A percentile compares a stretch with the other conserved stretches of the same genome.
phyloP scores from a whole-genome alignment of 2,113 vertebrate genomes.

The Andinoacara biseriatus region DNA sequence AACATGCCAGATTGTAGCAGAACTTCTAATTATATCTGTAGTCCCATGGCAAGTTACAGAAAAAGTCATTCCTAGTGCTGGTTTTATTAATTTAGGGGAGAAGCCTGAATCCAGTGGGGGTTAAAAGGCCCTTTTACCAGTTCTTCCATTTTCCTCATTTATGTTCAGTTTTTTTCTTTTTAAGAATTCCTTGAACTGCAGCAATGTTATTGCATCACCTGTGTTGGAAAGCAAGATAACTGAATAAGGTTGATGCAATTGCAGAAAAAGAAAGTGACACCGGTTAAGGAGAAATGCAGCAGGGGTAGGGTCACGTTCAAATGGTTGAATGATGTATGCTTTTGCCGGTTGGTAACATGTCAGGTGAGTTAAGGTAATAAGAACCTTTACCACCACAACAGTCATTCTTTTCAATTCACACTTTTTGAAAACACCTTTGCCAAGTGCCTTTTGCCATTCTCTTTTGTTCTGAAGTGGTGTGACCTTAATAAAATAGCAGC shows the following conservation, averaged over 20 bases:
- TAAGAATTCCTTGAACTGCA: not conserved
- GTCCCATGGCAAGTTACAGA: rapidly evolving
- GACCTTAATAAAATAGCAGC: not conserved
- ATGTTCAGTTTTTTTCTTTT: not conserved
- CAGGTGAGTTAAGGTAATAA: not conserved
- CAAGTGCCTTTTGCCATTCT: not conserved
- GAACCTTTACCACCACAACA: not conserved
- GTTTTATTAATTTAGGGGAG: not conserved
- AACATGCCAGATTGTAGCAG: not conserved
- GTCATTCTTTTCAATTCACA: not conserved
- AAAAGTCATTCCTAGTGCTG: not conserved
- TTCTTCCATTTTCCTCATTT: not conserved
- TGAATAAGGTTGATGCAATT: not conserved
- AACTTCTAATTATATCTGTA: too few relatives aligned
- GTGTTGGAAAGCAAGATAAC: not conserved
- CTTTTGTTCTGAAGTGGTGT: not conserved
- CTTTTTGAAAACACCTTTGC: not conserved
- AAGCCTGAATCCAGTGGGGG: not conserved
- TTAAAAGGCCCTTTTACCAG: too few relatives aligned
- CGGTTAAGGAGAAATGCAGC: not conserved
- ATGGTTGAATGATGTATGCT: not conserved
- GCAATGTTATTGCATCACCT: not conserved
- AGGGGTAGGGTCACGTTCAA: not conserved
- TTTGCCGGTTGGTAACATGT: not conserved
- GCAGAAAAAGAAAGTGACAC: not conserved